A percentile compares a stretch with the other conserved stretches of the same genome.
Evolutionary conservation across 2,113 vertebrate genomes (phyloP).

Genomic region (Monarcha castaneiventris): DNA sequence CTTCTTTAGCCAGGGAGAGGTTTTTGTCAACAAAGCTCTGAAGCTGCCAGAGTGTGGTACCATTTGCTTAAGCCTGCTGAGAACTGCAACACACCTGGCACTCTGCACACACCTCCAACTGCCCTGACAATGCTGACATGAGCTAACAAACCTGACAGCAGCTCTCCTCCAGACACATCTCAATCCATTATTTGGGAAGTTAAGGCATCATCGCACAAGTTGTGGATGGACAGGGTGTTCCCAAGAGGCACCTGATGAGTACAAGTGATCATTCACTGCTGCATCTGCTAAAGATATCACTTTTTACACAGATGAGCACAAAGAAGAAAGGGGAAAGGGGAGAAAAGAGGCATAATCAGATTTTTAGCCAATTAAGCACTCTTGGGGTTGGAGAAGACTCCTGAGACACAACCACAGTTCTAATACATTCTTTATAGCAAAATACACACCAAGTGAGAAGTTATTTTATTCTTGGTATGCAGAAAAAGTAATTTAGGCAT

Average conservation of each 20-base stretch:
- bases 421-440: neutral
- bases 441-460: neutral
- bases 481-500: neutral
- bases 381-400: neutral
- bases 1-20: neutral
- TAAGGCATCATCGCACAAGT: neutral
- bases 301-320: neutral
- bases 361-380: neutral
- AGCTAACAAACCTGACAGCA: neutral
- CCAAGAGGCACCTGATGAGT: neutral
- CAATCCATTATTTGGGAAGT: neutral
- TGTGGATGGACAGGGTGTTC: neutral
- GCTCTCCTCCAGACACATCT: neutral
- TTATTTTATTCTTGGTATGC: neutral
- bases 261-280: neutral
- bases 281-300: neutral
- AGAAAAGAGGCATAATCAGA: neutral
- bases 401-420: neutral
- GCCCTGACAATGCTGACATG: neutral
- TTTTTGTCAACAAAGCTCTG: neutral
- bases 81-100: fast-evolving
- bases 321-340: neutral
- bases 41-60: neutral
- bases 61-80: neutral
- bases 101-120: neutral